Percentiles rank a stretch among this genome's conserved stretches.
phyloP scores from a whole-genome alignment of 2,888 invertebrate genomes.

The Spatulosminthurus flaviceps region DNA sequence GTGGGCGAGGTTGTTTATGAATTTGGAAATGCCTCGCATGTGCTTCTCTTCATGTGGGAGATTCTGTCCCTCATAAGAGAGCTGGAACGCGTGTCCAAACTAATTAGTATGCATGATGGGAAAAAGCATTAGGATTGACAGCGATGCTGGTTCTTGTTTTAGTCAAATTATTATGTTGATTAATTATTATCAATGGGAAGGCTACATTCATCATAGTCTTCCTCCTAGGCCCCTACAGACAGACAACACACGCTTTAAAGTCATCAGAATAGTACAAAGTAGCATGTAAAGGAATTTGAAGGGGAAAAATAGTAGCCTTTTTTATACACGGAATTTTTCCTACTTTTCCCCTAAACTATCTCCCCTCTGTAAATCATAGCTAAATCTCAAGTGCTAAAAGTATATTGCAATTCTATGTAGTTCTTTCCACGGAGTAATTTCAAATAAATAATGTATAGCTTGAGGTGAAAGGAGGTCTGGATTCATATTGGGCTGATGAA shows the following conservation, averaged over 20 bases:
- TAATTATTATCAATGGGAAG: background rate
- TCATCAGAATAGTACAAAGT: too few species aligned
- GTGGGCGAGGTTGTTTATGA: constrained; percentile 10
- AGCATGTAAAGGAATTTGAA: too few species aligned
- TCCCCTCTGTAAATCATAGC: too few species aligned
- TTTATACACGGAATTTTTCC: too few species aligned
- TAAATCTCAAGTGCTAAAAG: too few species aligned
- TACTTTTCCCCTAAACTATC: too few species aligned
- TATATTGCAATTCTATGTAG: too few species aligned
- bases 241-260: too few species aligned
- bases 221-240: background rate
- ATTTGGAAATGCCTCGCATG: constrained; percentile 18
- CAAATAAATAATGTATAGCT: too few species aligned
- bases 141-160: constrained; percentile 13
- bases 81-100: constrained; percentile 24
- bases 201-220: background rate
- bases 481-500: background rate
- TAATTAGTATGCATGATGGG: constrained; percentile 19
- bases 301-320: too few species aligned
- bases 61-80: background rate
- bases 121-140: constrained; percentile 20
- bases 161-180: background rate
- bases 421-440: too few species aligned
- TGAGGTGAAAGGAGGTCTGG: too few species aligned
- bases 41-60: constrained; percentile 20